Percentiles rank a stretch among this genome's conserved stretches.
Conservation (phyloP, 2,797 vertebrate genomes). For the Melanotaenia pygmaea region DNA sequence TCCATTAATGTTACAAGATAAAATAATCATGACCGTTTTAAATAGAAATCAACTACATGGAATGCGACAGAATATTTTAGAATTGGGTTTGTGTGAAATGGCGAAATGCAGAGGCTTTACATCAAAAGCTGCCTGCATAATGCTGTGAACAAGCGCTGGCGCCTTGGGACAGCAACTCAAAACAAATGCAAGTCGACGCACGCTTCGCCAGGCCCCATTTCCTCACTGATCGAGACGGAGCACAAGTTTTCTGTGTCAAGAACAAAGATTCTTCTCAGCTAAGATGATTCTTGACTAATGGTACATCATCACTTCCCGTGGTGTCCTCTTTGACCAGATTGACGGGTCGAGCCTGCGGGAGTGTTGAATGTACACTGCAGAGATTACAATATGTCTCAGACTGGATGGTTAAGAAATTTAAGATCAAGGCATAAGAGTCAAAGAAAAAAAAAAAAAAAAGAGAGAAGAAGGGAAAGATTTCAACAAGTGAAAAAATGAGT, state of each 20-base stretch:
- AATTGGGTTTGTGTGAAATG: conserved; percentile 76
- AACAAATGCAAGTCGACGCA: conserved; percentile 75
- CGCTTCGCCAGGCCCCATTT: conserved; percentile 71
- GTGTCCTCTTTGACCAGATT: conserved; percentile 57
- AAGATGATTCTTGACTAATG: conserved; percentile 74
- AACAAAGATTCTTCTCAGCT: conserved; percentile 75
- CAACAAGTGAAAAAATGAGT: conserved; percentile 50
- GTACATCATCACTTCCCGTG: conserved; percentile 53
- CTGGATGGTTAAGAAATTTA: conserved; percentile 17
- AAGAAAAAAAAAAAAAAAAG: neutral
- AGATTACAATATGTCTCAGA: conserved; percentile 37
- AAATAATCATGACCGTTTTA: conserved; percentile 96
- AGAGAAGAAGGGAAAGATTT: conserved; percentile 23
- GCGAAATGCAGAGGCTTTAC: conserved; percentile 73
- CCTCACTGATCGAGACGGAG: conserved; percentile 75
- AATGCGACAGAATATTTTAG: conserved; percentile 81
- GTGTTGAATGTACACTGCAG: conserved; percentile 30
- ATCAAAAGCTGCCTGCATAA: conserved; percentile 66
- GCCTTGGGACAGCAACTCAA: conserved; percentile 64
- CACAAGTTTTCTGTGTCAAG: conserved; percentile 80
- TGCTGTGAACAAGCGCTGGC: conserved; percentile 59
- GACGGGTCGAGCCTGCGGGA: conserved; percentile 49
- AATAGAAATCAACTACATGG: conserved; percentile 84
- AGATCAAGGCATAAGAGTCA: conserved; percentile 9
- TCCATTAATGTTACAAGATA: conserved; percentile 94